Conservation (phyloP, 1,140 invertebrate species). For the Stegodyphus dumicola region DNA sequence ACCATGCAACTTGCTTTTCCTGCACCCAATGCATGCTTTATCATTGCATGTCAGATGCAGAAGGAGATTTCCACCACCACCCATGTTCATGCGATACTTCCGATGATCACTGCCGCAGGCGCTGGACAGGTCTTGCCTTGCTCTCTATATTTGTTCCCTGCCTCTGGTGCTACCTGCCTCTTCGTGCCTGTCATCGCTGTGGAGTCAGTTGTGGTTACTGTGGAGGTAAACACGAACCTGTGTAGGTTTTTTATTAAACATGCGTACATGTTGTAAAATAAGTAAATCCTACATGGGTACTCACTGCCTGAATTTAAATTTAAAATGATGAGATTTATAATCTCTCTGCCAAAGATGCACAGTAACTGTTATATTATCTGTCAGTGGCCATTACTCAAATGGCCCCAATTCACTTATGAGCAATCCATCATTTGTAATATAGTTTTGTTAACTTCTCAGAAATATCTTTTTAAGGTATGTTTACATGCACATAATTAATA, state of each 20-base stretch:
- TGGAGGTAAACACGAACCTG: slow-evolving; percentile 79
- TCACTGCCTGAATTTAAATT: slow-evolving; percentile 47
- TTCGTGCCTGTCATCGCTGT: slow-evolving; percentile 85
- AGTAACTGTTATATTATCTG: slow-evolving; percentile 9
- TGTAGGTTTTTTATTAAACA: slow-evolving; percentile 2
- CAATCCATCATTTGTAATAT: slow-evolving; percentile 56
- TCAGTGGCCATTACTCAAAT: slow-evolving; percentile 32
- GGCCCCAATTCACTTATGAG: too few relatives aligned
- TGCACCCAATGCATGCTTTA: slow-evolving; percentile 87
- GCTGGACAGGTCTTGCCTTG: slow-evolving; percentile 86
- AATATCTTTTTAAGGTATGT: too few relatives aligned
- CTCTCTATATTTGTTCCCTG: slow-evolving; percentile 90
- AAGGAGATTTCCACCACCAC: slow-evolving; percentile 78
- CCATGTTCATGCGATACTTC: slow-evolving; percentile 79
- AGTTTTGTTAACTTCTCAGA: slow-evolving; percentile 39
- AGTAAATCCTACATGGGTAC: slow-evolving; percentile 35
- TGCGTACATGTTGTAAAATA: not conserved
- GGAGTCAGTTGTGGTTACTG: slow-evolving; percentile 82
- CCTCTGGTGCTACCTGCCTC: slow-evolving; percentile 91
- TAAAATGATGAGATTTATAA: slow-evolving; percentile 25
- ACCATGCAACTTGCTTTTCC: slow-evolving; percentile 83
- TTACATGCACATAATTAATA: too few relatives aligned
- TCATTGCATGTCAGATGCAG: slow-evolving; percentile 89
- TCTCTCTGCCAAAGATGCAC: slow-evolving; percentile 45
- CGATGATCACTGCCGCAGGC: slow-evolving; percentile 73